Evolutionary conservation across 2,888 invertebrate species (phyloP).

Genomic region (Epinotia demarniana): DNA sequence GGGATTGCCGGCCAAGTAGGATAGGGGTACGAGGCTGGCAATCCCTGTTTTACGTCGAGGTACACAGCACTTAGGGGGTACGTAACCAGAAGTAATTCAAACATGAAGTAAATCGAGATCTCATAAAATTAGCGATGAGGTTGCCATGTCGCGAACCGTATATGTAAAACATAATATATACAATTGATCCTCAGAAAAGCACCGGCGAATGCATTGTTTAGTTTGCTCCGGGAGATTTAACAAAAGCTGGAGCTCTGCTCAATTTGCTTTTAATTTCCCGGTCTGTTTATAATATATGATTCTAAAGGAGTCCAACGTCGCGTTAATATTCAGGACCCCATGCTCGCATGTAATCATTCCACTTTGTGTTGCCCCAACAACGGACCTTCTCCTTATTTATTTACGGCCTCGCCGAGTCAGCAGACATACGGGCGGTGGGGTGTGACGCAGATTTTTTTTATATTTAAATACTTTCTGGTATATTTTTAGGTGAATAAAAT

Average conservation of each 20-base stretch:
- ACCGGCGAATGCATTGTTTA: slow-evolving; percentile 10
- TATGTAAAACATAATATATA: neutral
- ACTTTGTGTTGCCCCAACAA: slow-evolving; percentile 47
- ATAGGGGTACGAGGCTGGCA: no score
- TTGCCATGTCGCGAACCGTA: neutral
- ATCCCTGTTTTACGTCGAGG: no score
- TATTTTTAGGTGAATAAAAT: slow-evolving; percentile 27
- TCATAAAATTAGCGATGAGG: no score
- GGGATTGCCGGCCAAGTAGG: no score
- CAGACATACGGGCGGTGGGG: slow-evolving; percentile 19
- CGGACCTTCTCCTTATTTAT: slow-evolving; percentile 52
- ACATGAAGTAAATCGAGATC: neutral
- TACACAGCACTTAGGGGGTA: no score
- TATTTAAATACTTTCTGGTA: slow-evolving; percentile 34
- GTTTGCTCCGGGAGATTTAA: slow-evolving; percentile 10
- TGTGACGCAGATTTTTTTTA: slow-evolving; percentile 34
- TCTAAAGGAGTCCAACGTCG: slow-evolving; percentile 53
- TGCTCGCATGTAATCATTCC: slow-evolving; percentile 53
- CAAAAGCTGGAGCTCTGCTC: slow-evolving; percentile 48
- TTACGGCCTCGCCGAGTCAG: slow-evolving; percentile 54
- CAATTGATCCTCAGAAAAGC: neutral
- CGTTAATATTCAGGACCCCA: slow-evolving; percentile 61
- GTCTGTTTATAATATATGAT: slow-evolving; percentile 59
- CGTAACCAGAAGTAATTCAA: neutral
- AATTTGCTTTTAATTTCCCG: slow-evolving; percentile 63